phyloP scores from a whole-genome alignment of 2,888 invertebrate species.

The Blastobasis lacticolella region DNA sequence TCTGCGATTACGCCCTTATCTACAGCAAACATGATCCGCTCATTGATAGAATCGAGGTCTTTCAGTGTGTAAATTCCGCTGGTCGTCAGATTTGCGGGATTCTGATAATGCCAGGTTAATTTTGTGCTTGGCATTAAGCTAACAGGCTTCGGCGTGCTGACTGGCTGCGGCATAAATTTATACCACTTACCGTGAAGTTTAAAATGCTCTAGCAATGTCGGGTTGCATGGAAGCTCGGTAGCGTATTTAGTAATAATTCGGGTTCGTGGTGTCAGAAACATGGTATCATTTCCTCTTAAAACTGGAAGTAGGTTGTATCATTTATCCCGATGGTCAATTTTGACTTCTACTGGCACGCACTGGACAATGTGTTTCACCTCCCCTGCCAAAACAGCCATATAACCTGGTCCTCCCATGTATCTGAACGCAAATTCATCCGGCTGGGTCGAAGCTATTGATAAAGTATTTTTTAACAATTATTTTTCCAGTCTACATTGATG shows the following conservation, averaged over 20 bases:
- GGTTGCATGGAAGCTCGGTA: neutral
- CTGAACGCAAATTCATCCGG: conserved; percentile 1
- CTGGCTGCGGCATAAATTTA: neutral
- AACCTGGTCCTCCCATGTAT: neutral
- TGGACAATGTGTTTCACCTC: conserved; percentile 1
- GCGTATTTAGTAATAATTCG: neutral
- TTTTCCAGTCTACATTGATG: no score
- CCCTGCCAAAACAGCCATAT: neutral
- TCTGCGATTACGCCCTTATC: neutral
- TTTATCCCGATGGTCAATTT: neutral
- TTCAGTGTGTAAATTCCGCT: neutral
- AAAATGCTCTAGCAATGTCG: neutral
- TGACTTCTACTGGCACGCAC: neutral
- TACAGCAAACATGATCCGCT: neutral
- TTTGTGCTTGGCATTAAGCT: neutral
- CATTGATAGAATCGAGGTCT: neutral
- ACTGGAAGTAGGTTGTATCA: neutral
- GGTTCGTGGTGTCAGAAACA: neutral
- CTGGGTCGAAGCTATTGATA: neutral
- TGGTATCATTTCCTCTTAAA: neutral
- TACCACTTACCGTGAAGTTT: neutral
- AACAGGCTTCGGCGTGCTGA: neutral
- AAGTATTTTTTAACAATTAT: no score
- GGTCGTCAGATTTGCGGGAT: neutral
- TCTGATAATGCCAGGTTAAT: neutral